A percentile compares a stretch with the other conserved stretches of the same genome.
These are phyloP conservation scores for Ylistrum balloti DNA, from an alignment of 1,140 invertebrate genomes.

Conservation along the genomic window DNA sequence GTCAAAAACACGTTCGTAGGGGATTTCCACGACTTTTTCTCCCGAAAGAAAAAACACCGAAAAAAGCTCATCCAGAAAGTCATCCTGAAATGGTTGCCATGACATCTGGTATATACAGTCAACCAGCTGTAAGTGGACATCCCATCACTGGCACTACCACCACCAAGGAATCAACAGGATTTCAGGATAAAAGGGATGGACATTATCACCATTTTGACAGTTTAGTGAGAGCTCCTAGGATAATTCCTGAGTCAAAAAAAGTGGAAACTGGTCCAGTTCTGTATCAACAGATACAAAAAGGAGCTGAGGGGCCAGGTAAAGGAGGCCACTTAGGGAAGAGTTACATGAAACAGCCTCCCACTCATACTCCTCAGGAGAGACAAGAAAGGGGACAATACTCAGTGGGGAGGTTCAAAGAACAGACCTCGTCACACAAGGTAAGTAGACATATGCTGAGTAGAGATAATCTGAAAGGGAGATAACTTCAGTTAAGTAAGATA, in stretches of 20 bases:
- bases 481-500: background rate
- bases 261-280: background rate
- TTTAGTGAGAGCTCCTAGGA: slow-evolving; percentile 25
- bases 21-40: background rate
- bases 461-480: background rate
- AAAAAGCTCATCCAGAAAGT: background rate
- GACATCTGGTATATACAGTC: background rate
- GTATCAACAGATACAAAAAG: slow-evolving; percentile 31
- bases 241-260: slow-evolving; percentile 10
- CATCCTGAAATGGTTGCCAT: background rate
- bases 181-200: background rate
- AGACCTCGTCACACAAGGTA: background rate
- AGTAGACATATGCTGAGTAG: background rate
- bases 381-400: background rate
- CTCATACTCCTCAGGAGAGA: background rate
- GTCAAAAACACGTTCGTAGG: background rate
- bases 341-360: background rate
- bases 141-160: background rate
- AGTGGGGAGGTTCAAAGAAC: background rate
- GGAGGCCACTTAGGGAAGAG: background rate
- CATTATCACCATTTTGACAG: slow-evolving; percentile 1
- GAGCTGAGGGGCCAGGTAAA: background rate
- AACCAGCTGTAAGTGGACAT: background rate
- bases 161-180: background rate
- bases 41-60: background rate